Percentiles rank a stretch among this genome's conserved stretches.
Conservation (phyloP, 2,888 invertebrate genomes). For the Anoncus sp. region DNA sequence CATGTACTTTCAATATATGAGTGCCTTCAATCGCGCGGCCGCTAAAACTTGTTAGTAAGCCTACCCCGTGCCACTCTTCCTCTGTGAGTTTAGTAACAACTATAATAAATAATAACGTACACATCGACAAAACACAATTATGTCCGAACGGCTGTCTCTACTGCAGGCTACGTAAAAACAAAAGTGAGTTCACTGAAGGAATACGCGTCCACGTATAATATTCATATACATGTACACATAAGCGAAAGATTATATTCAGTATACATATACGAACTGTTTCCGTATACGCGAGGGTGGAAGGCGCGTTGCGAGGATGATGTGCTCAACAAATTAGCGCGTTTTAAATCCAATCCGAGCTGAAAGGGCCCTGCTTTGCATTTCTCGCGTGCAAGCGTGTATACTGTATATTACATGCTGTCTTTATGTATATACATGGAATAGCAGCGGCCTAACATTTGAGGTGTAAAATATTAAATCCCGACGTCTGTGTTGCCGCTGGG, state of each 20-base stretch:
- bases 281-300: conserved; percentile 46
- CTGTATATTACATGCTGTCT: conserved; percentile 8
- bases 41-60: conserved; percentile 45
- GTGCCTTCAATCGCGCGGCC: conserved; percentile 19
- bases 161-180: conserved; percentile 35
- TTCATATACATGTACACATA: conserved; percentile 1
- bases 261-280: conserved; percentile 19
- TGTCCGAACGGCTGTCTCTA: conserved; percentile 6
- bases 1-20: no score
- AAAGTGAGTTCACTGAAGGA: conserved; percentile 19
- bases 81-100: conserved; percentile 5
- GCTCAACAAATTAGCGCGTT: conserved; percentile 82
- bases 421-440: conserved; percentile 9
- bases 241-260: conserved; percentile 11
- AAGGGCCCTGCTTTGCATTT: conserved; percentile 79
- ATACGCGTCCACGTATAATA: conserved; percentile 25
- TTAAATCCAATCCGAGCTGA: conserved; percentile 82
- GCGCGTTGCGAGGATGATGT: conserved; percentile 60
- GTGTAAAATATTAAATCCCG: conserved; percentile 83
- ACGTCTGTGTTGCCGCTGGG: conserved; percentile 65
- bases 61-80: conserved; percentile 4
- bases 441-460: conserved; percentile 80
- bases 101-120: conserved; percentile 19
- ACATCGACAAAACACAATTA: background rate
- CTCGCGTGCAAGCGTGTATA: conserved; percentile 70